Evolutionary conservation across 2,797 vertebrate genomes (phyloP).

Genomic region (Spea hammondii): DNA sequence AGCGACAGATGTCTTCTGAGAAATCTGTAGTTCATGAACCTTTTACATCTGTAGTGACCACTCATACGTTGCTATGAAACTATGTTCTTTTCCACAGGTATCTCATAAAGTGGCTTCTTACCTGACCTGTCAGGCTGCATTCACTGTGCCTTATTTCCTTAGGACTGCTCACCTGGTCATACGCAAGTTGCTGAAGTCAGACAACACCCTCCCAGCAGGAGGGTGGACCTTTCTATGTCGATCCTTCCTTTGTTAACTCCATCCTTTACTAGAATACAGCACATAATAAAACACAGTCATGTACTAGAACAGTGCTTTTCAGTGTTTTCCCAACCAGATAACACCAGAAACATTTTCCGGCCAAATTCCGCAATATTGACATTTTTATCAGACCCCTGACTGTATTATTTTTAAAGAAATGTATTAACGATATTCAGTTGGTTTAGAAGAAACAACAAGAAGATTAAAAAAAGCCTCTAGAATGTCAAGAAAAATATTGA

Average conservation of each 20-base stretch:
- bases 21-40: not conserved
- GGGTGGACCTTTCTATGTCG: slow-evolving; percentile 19
- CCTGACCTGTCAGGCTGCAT: slow-evolving; percentile 47
- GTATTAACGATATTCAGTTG: no score
- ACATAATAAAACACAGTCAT: no score
- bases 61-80: slow-evolving; percentile 18
- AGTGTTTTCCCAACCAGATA: not conserved
- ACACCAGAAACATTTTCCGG: not conserved
- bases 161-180: slow-evolving; percentile 41
- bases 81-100: slow-evolving; percentile 1
- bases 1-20: not conserved
- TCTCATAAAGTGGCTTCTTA: slow-evolving; percentile 27
- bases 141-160: slow-evolving; percentile 24
- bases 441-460: no score
- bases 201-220: slow-evolving; percentile 30
- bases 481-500: no score
- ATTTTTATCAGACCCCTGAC: not conserved
- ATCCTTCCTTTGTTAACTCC: slow-evolving; percentile 16
- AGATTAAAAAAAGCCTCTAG: no score
- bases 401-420: no score
- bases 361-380: not conserved
- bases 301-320: no score
- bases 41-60: slow-evolving; percentile 12
- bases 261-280: not conserved
- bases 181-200: slow-evolving; percentile 26